These are phyloP conservation scores for Geotrypetes seraphini DNA, from an alignment of 2,797 vertebrate genomes.

Conservation along the genomic window DNA sequence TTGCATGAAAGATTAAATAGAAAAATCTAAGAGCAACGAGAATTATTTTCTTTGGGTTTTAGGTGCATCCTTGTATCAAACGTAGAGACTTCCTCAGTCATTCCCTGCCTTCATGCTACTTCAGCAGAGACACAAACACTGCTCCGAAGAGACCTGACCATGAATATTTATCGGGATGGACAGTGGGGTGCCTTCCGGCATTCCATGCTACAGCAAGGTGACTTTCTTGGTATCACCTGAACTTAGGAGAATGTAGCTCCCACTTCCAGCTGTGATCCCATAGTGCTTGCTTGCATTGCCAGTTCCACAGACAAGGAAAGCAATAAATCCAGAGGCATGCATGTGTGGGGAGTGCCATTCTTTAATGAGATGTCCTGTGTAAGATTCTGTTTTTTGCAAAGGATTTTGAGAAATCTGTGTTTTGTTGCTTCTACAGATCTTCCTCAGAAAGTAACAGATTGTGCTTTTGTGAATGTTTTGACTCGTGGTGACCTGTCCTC, in stretches of 20 bases:
- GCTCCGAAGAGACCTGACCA: conserved; percentile 64
- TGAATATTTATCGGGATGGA: conserved; percentile 84
- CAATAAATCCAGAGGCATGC: too few relatives aligned
- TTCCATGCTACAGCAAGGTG: conserved; percentile 60
- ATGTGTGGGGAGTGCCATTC: neutral
- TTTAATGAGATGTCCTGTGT: neutral
- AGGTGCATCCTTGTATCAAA: conserved; percentile 86
- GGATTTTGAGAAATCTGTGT: neutral
- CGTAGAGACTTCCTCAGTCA: conserved; percentile 44
- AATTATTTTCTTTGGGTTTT: neutral
- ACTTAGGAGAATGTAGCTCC: too few relatives aligned
- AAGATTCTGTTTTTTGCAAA: neutral
- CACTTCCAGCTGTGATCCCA: too few relatives aligned
- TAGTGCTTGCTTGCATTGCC: too few relatives aligned
- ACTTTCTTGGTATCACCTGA: too few relatives aligned
- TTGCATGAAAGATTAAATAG: too few relatives aligned
- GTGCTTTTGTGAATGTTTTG: conserved; percentile 82
- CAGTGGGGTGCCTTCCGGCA: conserved; percentile 86
- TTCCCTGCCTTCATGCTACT: conserved; percentile 37
- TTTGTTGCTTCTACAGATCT: conserved; percentile 43
- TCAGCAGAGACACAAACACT: conserved; percentile 56
- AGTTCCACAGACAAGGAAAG: too few relatives aligned
- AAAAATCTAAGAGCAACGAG: too few relatives aligned
- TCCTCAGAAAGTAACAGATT: conserved; percentile 62
- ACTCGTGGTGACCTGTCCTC: conserved; percentile 90